Evolutionary conservation across 1,140 invertebrate genomes (phyloP), one percentile per base, ranked within the genome.

Genomic region (Pseudomyrmex concolor): DNA sequence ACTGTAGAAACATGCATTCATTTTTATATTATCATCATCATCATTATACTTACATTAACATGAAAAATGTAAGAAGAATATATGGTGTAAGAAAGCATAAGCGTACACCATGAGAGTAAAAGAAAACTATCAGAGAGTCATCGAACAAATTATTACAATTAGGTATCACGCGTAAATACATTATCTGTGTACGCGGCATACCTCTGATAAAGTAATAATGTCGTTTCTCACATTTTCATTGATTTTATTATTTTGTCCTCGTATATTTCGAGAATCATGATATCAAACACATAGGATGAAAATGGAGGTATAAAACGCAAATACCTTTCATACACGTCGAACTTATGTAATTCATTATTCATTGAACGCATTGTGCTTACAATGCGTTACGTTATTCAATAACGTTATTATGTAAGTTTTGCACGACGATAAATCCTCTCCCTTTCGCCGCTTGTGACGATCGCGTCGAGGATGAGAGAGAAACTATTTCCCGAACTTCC

Each of bases 91-190:
- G 5, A 63, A 48, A 73, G 43, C 60, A 43, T 17, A n/a, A 80
- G 70, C 64, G 83, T 72, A 88, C 83, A 66, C 70, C 83, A 84
- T 84, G 60, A 34, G 48, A 66, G 45, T 45, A 72, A 66, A 77
- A 50, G 63, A 54, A 62, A 84, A 12, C 34, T 15, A 7, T 45
- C 43, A n/a, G 22, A 15, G 19, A 63, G 59, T 34, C 51, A 15
- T 45, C 50, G 50, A 80, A 71, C 34, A 25, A 45, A 72, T 87
- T 34, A 72, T 86, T 80, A 34, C 76, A 59, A 45, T 64, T 64
- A 5, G 85, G 84, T 89, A 86, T 84, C 34, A 67, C 84, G 89
- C 88, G 88, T 89, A 90, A 87, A 86, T 84, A 34, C 84, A 83
- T 86, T 51, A 84, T 83, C 67, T 60, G 78, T 86, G 89, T 71